Evolutionary conservation across 2,113 vertebrate species (phyloP), one percentile per base, ranked within the genome.

Genomic region (Halichoerus grypus): DNA sequence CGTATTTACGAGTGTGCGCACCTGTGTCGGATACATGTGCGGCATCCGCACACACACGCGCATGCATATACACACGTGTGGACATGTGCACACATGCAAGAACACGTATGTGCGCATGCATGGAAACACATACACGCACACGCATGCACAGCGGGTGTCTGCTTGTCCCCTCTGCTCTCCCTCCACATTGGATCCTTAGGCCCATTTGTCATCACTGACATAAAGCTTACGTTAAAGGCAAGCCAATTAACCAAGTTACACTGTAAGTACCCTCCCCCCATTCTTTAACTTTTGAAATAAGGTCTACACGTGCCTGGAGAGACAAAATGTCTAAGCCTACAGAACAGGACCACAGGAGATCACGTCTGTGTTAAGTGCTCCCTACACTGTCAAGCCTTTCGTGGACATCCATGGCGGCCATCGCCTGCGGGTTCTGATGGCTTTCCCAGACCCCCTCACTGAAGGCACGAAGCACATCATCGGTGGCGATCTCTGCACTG

Each of bases 401-500:
- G 16, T 4, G 3, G 26, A 88, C 21, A 9, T 2, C 65, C 22
- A 15, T 3, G 4, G 4, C 11, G 53, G 12, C 24, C 63, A 4
- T 3, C 91, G 7, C 15, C 15, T 8, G 5, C 19, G 4, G 21
- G 26, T n/a, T 7, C 22, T 24, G 57, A 31, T 0, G 3, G 15
- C 3, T 12, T 11, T 1, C 3, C 0, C 0, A 14, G 10, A 46
- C 33, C 4, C 19, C 15, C 7, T 31, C 4, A 0, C 12, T 19
- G 63, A 33, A 7, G 1, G 10, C 2, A 2, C 1, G 5, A 16
- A 46, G 39, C 0, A 2, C 3, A 1, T 1, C 8, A 7, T 2
- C 19, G 18, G 65, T 4, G n/a, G n/a, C 42, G 9, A 33, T 46
- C 65, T 76, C 65, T 76, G 65, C 26, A 19, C 28, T 26, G 10